A percentile compares a stretch with the other conserved stretches of the same genome.
These are phyloP conservation scores for Macropus fuliginosus DNA, from an alignment of 2,797 vertebrate species.

Conservation along the genomic window DNA sequence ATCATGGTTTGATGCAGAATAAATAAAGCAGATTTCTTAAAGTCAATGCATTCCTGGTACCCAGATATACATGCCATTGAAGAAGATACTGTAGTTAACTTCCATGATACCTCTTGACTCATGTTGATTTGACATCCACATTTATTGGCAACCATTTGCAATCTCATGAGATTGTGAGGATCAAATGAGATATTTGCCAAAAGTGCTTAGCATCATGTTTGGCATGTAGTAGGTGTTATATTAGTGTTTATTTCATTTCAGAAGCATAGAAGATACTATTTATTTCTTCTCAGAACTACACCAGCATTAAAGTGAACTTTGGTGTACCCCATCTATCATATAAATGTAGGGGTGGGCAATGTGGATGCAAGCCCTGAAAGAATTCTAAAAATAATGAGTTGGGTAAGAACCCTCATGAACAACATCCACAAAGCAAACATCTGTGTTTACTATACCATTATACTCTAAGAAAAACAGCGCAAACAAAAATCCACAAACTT, in stretches of 20 bases:
- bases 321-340: background rate
- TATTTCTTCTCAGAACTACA: background rate
- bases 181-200: background rate
- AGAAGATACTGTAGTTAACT: constrained; percentile 5
- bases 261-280: background rate
- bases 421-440: background rate
- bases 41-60: constrained; percentile 11
- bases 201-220: background rate
- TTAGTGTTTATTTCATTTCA: background rate
- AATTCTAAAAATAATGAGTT: constrained; percentile 15
- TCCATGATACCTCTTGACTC: background rate
- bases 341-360: background rate
- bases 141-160: background rate
- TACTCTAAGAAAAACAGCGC: background rate
- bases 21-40: background rate
- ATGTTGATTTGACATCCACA: background rate
- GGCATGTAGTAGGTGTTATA: background rate
- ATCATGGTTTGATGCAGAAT: background rate
- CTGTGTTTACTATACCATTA: background rate
- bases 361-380: background rate
- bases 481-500: background rate
- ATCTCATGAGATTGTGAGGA: background rate
- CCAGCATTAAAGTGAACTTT: background rate
- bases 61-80: background rate
- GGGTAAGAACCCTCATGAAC: background rate